Evolutionary conservation across 2,888 invertebrate genomes (phyloP), one percentile per base, ranked within the genome.

Genomic region (Acronicta alni): DNA sequence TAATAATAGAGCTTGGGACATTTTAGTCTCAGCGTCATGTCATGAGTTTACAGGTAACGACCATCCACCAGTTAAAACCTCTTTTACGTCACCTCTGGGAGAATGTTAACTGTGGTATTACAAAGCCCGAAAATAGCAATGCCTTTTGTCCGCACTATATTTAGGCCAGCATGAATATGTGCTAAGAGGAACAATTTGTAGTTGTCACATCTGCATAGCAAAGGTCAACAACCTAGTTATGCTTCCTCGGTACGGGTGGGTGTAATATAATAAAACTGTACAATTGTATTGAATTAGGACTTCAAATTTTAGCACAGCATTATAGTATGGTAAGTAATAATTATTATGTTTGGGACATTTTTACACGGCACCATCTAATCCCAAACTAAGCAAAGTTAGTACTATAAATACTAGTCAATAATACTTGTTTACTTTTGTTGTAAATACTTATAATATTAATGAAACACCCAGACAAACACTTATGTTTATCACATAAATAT

Each of bases 161-260:
- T 56, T 39, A 41, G 46, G 49, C 56, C 56, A 16, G 48, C 57
- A 56, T 58, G 59, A 46, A 37, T 52, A 41, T 56, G 16, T 38
- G 57, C 59, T 51, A 41, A 58, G 30, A 64, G 9, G 16, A 38
- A 42, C 43, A 58, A 62, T 57, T 56, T 44, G 35, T 38, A 45
- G 48, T 49, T 58, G 56, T 65, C 64, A 69, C 65, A 56, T 54
- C 42, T 53, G 47, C n/a, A 44, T 61, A 51, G 16, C 10, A 26
- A 42, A 20, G 58, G 67, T 67, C 58, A 72, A 54, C 20, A n/a
- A 54, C 58, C 46, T 54, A 12, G 37, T 66, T 61, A 35, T 51
- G 55, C 17, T 52, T 52, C 53, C 48, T 61, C 48, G 23, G 23
- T 17, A 35, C 20, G 35, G 62, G 39, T 41, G 42, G 23, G 14